Base-by-base conservation (phyloP, 2,113 vertebrate species). In the Notothenia coriiceps region DNA sequence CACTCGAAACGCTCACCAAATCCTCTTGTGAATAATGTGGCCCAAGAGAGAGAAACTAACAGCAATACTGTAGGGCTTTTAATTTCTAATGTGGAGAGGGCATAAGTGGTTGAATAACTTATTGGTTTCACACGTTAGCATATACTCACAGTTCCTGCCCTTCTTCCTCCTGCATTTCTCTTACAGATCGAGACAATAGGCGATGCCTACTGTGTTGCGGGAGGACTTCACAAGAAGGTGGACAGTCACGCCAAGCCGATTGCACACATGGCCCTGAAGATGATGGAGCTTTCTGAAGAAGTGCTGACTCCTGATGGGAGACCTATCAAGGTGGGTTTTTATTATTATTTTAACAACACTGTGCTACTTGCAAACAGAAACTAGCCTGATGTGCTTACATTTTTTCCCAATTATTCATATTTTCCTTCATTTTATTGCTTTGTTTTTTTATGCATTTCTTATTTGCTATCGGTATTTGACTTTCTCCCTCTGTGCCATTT, bases 241-340 rank as follows among this genome's bases (percentile, higher is more conserved):
- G 96, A 97, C 78, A 97, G 97, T 85, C 98, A 99, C 0, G 97
- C 98, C 4, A 98, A 97, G 82, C 97, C 97, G 55, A 99, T 99
- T 47, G 98, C 98, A 15, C 95, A 98, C 79, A 99, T 99, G 98
- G 98, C 98, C 35, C 92, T 99, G 90, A 99, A 99, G 95, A 99
- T 99, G 98, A 99, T 99, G 95, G 97, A 98, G 67, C 97, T 99
- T 60, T 99, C 98, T 3, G 98, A 99, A 91, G 98, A 99, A 86
- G 98, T 99, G 65, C 94, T 99, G 49, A 99, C 98, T 12, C 98
- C 98, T 0, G 97, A 99, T 33, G 97, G 95, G 70, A 98, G 96
- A 83, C 96, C 98, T 43, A 99, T 99, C 89, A 97, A 99, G 96
- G 98, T 99, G 94, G 94, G 88, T 66, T 72, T 75, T 69, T 14